A percentile compares a stretch with the other conserved stretches of the same genome.
phyloP scores from a whole-genome alignment of 1,140 invertebrate genomes.

The Leucophenga varia region DNA sequence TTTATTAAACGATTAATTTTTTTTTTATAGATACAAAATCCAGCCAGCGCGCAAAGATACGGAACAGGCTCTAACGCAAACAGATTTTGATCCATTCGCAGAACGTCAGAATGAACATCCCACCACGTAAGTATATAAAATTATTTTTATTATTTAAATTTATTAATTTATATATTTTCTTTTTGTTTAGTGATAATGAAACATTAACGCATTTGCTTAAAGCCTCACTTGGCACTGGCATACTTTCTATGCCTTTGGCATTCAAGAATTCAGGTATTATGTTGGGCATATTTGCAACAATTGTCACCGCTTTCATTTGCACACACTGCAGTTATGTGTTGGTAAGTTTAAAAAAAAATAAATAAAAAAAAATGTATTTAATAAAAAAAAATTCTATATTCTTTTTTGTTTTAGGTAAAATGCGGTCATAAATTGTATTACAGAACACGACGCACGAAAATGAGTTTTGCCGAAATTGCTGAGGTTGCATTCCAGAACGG shows the following conservation, averaged over 20 bases:
- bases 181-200: constrained; percentile 69
- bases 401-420: constrained; percentile 64
- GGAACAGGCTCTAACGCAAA: constrained; percentile 59
- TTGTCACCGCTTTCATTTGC: constrained; percentile 79
- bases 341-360: constrained; percentile 61
- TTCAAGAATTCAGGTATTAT: constrained; percentile 79
- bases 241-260: constrained; percentile 86
- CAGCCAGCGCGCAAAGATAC: constrained; percentile 57
- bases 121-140: constrained; percentile 70
- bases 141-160: constrained; percentile 8
- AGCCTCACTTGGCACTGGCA: constrained; percentile 87
- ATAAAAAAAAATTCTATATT: not conserved
- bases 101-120: constrained; percentile 72
- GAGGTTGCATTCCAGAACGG: constrained; percentile 73
- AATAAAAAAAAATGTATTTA: not conserved
- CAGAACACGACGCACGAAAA: constrained; percentile 66
- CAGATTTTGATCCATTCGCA: constrained; percentile 71
- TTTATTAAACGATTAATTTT: not conserved
- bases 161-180: constrained; percentile 10
- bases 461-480: constrained; percentile 78
- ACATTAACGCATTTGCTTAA: constrained; percentile 84
- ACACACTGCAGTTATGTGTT: constrained; percentile 85
- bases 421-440: constrained; percentile 77
- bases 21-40: constrained; percentile 66
- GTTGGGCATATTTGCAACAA: constrained; percentile 73